phyloP scores from a whole-genome alignment of 1,140 invertebrate species.

The Portunus trituberculatus region DNA sequence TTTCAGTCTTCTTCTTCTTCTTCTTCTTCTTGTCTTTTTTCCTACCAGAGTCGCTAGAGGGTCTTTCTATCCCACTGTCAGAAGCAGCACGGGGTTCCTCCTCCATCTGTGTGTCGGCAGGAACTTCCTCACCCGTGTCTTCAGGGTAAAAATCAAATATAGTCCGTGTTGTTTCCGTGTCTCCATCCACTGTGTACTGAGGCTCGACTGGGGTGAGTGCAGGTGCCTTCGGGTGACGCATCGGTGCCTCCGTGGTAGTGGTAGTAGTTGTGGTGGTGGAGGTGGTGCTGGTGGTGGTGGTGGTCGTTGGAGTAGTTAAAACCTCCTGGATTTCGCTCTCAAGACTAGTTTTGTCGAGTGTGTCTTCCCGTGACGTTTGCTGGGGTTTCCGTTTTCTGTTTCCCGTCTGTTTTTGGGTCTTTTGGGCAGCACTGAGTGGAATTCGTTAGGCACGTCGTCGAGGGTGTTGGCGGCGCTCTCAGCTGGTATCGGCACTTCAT shows the following conservation, averaged over 20 bases:
- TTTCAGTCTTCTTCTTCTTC: neutral
- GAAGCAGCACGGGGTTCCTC: neutral
- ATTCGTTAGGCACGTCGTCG: constrained; percentile 50
- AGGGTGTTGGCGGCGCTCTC: neutral
- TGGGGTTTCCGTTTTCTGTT: constrained; percentile 15
- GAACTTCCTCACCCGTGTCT: neutral
- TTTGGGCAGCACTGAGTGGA: neutral
- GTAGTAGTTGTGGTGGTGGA: constrained; percentile 14
- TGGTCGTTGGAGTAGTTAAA: neutral
- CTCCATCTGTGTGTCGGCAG: neutral
- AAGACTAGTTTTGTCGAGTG: neutral
- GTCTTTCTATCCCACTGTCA: neutral
- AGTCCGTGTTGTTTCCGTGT: constrained; percentile 25
- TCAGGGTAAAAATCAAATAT: constrained; percentile 65
- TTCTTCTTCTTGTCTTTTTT: constrained; percentile 32
- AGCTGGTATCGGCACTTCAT: neutral
- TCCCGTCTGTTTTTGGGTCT: neutral
- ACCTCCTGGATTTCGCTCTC: neutral
- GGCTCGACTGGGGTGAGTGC: constrained; percentile 43
- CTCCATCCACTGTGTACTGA: constrained; percentile 63
- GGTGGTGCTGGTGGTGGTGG: neutral
- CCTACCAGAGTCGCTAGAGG: neutral
- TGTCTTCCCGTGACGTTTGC: neutral
- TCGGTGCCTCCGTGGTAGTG: neutral
- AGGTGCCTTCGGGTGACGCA: constrained; percentile 51